phyloP scores from a whole-genome alignment of 2,888 invertebrate genomes.

The Bellardia pandia region DNA sequence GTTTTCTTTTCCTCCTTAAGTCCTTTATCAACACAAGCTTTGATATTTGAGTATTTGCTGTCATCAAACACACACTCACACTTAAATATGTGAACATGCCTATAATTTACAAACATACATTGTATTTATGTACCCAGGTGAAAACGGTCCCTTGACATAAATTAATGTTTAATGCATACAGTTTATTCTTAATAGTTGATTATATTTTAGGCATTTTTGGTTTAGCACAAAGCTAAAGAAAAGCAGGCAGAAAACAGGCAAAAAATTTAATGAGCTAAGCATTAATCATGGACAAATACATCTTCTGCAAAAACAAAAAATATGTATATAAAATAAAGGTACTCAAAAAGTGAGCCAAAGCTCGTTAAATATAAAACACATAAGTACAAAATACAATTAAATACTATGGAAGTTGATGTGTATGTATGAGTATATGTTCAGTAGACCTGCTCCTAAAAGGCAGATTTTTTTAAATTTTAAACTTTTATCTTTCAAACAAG shows the following conservation, averaged over 20 bases:
- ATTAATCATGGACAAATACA: constrained; percentile 59
- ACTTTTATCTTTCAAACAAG: too few species aligned
- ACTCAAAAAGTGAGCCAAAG: not conserved
- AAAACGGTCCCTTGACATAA: constrained; percentile 1
- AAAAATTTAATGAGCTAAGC: constrained; percentile 58
- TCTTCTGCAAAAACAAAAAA: not conserved
- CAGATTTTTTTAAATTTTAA: too few species aligned
- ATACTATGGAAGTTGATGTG: not conserved
- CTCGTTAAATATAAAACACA: constrained; percentile 28
- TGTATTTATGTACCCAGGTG: constrained; percentile 26
- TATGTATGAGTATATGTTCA: too few species aligned
- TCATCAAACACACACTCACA: not conserved
- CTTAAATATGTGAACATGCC: not conserved
- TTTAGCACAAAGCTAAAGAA: constrained; percentile 36
- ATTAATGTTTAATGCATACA: constrained; percentile 51
- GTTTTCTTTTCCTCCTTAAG: not conserved
- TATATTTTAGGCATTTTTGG: constrained; percentile 61
- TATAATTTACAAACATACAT: not conserved
- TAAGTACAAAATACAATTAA: constrained; percentile 12
- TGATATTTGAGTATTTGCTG: not conserved
- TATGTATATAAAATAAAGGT: not conserved
- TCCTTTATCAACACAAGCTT: not conserved
- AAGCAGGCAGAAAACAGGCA: not conserved
- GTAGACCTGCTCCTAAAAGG: too few species aligned
- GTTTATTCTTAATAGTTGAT: constrained; percentile 61